A percentile compares a stretch with the other conserved stretches of the same genome.
phyloP scores from a whole-genome alignment of 2,113 vertebrate species.

The Corynorhinus townsendii region DNA sequence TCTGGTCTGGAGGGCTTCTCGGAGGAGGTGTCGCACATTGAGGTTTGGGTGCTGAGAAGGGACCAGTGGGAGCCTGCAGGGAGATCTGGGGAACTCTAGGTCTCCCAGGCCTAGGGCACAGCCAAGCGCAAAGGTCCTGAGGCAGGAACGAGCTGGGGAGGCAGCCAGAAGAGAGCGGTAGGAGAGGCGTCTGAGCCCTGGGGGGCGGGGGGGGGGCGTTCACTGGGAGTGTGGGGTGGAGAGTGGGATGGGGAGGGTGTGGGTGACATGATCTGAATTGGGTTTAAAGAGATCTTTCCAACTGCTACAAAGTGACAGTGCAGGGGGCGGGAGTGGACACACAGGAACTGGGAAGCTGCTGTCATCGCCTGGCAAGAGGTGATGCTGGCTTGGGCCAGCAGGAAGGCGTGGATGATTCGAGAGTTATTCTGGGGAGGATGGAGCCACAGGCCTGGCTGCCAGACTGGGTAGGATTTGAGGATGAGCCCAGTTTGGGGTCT shows the following conservation, averaged over 20 bases:
- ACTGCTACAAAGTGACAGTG: too few species aligned
- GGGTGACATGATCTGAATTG: too few species aligned
- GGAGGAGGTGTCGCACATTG: not conserved
- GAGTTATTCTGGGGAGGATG: not conserved
- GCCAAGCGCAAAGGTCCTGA: not conserved
- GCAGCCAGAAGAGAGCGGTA: not conserved
- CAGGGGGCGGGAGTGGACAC: not conserved
- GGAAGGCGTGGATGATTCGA: too few species aligned
- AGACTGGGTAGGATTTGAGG: not conserved
- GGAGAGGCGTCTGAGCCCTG: not conserved
- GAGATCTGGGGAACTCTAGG: not conserved
- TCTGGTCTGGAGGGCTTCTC: not conserved
- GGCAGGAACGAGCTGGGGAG: not conserved
- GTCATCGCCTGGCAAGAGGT: not conserved
- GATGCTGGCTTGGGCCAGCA: not conserved
- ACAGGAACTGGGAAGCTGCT: not conserved
- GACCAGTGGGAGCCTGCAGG: not conserved
- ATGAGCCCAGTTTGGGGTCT: too few species aligned
- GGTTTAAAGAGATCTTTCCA: not conserved
- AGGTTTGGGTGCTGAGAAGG: not conserved
- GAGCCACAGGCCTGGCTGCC: not conserved
- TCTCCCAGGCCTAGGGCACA: not conserved
- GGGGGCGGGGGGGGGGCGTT: not conserved
- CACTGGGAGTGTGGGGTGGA: rapidly evolving
- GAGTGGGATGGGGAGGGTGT: not conserved